Base-by-base conservation (phyloP, 2,888 invertebrate genomes). In the Buathra laborator region DNA sequence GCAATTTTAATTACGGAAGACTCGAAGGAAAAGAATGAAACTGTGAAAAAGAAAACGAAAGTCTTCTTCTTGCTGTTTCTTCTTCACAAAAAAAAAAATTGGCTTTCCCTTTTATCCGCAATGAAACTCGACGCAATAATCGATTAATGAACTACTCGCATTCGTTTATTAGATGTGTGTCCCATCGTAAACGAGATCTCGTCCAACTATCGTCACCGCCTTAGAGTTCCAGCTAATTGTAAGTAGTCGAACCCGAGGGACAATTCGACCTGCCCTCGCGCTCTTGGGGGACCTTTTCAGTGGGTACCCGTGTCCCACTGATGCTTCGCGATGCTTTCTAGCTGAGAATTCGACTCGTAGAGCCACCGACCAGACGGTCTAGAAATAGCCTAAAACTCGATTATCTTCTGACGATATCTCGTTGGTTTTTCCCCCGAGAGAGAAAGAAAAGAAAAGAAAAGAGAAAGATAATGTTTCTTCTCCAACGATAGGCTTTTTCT, bases 1-100 rank as follows among this genome's bases (percentile, higher is more conserved):
- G 92, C 92, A 93, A 93, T 92, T 91, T 92, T 92, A 92, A 93
- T 93, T 91, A 90, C 81, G 78, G 85, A 76, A 75, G 37, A 48
- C 44, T 62, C 46, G 12, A 6, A 51, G 16, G 51, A 46, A 14
- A 10, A 48, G 37, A 75, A 16, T 43, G 74, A 32, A 78, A 43
- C 62, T 68, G 62, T 16, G 12, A 19, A 70, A 75, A 70, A 66
- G 66, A 29, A 48, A 70, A 72, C 66, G 59, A 53, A 32, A 29
- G 62, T 43, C 67, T 46, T 48, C 67, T 46, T 48, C 70, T 70
- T 14, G 19, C 32, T 7, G 43, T 43, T 43, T 67, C 59, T 56
- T 74, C 32, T 24, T 10, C 10, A 16, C 7, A 4, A 46, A 70
- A 9, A 19, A 56, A 53, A 46, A 70, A 82, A 72, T 82, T 48